Evolutionary conservation across 2,888 invertebrate species (phyloP).

Genomic region (Leptothorax acervorum): DNA sequence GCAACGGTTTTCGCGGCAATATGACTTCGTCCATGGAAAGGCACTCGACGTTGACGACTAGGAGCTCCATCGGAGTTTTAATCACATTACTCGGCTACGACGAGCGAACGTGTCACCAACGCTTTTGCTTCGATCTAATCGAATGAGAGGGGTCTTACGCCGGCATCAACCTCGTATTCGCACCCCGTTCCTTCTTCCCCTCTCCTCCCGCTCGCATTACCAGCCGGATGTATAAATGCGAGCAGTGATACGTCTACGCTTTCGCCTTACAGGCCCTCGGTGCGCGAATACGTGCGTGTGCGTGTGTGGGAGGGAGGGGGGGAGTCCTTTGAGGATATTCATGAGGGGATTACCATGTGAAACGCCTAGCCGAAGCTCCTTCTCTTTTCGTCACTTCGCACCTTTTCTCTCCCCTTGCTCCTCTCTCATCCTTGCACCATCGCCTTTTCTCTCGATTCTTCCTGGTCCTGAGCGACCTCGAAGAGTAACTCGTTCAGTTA

Average conservation of each 20-base stretch:
- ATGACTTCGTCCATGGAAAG: conserved; percentile 44
- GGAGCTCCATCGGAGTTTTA: conserved; percentile 73
- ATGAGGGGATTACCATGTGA: conserved; percentile 84
- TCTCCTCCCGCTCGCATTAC: conserved; percentile 42
- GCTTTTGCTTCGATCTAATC: conserved; percentile 74
- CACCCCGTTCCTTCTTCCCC: conserved; percentile 3
- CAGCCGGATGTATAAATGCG: conserved; percentile 64
- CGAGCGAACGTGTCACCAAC: conserved; percentile 70
- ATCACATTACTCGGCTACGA: conserved; percentile 71
- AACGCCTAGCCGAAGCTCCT: conserved; percentile 78
- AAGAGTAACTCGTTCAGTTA: conserved; percentile 72
- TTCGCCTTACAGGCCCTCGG: conserved; percentile 52
- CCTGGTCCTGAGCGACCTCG: conserved; percentile 43
- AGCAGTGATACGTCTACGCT: conserved; percentile 62
- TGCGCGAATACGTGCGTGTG: conserved; percentile 37
- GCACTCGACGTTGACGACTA: conserved; percentile 69
- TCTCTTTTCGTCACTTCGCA: conserved; percentile 69
- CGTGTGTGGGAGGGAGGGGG: conserved; percentile 18
- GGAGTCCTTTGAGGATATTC: conserved; percentile 82
- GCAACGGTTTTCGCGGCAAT: conserved; percentile 33
- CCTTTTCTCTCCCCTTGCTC: conserved; percentile 21
- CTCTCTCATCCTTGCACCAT: conserved; percentile 39
- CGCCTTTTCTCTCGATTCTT: conserved; percentile 58
- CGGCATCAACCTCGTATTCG: conserved; percentile 38
- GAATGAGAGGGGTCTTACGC: conserved; percentile 70